Conservation (phyloP, 2,888 invertebrate genomes). For the Ceramica pisi region DNA sequence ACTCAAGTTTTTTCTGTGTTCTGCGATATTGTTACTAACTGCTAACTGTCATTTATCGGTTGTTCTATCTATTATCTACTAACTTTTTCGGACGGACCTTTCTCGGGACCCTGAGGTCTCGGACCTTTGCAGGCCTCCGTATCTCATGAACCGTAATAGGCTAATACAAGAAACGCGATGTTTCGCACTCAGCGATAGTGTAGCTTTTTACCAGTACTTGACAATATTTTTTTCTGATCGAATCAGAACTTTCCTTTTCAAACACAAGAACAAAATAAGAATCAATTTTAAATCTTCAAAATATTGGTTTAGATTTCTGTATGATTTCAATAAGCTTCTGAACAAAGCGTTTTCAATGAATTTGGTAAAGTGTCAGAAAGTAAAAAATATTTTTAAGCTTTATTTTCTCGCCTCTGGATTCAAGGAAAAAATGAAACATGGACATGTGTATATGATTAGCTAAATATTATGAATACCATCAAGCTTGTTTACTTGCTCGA, state of each 20-base stretch:
- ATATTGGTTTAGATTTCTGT: not conserved
- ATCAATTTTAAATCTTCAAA: not conserved
- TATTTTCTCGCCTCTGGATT: not conserved
- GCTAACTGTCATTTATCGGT: not conserved
- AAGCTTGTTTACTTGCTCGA: not conserved
- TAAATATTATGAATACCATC: constrained; percentile 35
- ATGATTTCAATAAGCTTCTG: not conserved
- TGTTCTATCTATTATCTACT: not conserved
- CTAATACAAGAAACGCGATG: too few species aligned
- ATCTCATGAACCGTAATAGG: too few species aligned
- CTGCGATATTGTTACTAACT: not conserved
- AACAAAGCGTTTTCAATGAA: not conserved
- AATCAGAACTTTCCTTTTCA: not conserved
- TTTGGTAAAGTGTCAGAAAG: not conserved
- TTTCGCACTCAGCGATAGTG: not conserved
- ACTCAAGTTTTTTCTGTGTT: not conserved
- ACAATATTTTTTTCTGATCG: not conserved
- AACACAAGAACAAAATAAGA: not conserved
- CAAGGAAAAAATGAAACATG: not conserved
- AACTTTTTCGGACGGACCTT: not conserved
- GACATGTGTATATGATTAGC: not conserved
- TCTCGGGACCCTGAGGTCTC: too few species aligned
- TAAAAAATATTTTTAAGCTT: not conserved
- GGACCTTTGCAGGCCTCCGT: too few species aligned
- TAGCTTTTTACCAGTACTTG: not conserved